phyloP scores from a whole-genome alignment of 2,113 vertebrate genomes.

The Paraplagusia blochii region DNA sequence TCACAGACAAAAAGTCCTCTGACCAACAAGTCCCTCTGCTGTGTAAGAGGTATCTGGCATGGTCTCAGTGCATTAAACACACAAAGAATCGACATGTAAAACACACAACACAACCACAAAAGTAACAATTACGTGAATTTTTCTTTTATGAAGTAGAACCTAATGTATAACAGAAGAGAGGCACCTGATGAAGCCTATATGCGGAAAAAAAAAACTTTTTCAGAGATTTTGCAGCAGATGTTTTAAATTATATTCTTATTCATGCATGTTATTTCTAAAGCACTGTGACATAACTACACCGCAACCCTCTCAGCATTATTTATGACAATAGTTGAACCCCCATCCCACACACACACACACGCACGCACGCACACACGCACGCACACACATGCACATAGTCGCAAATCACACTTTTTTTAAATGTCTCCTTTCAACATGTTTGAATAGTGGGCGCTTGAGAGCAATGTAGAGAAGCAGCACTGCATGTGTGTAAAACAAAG shows the following conservation, averaged over 20 bases:
- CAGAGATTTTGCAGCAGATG: slow-evolving; percentile 44
- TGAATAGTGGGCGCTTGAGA: slow-evolving; percentile 36
- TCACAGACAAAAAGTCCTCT: slow-evolving; percentile 41
- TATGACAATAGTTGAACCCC: slow-evolving; percentile 51
- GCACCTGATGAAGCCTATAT: slow-evolving; percentile 27
- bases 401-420: slow-evolving; percentile 45
- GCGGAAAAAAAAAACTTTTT: slow-evolving; percentile 18
- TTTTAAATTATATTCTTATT: slow-evolving; percentile 44
- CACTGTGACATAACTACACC: slow-evolving; percentile 47
- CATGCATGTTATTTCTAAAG: slow-evolving; percentile 52
- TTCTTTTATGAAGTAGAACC: slow-evolving; percentile 32
- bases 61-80: slow-evolving; percentile 63
- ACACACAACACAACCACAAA: slow-evolving; percentile 24
- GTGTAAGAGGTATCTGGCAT: slow-evolving; percentile 55
- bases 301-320: slow-evolving; percentile 50
- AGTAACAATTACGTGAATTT: slow-evolving; percentile 24
- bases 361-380: slow-evolving; percentile 31
- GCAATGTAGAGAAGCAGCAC: slow-evolving; percentile 48
- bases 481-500: slow-evolving; percentile 35
- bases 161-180: slow-evolving; percentile 45
- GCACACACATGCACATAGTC: slow-evolving; percentile 17
- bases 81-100: slow-evolving; percentile 40
- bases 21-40: slow-evolving; percentile 45
- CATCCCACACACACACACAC: slow-evolving; percentile 17
- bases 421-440: slow-evolving; percentile 31